Conservation (phyloP, 2,888 invertebrate species). For the Trachelus tabidus region DNA sequence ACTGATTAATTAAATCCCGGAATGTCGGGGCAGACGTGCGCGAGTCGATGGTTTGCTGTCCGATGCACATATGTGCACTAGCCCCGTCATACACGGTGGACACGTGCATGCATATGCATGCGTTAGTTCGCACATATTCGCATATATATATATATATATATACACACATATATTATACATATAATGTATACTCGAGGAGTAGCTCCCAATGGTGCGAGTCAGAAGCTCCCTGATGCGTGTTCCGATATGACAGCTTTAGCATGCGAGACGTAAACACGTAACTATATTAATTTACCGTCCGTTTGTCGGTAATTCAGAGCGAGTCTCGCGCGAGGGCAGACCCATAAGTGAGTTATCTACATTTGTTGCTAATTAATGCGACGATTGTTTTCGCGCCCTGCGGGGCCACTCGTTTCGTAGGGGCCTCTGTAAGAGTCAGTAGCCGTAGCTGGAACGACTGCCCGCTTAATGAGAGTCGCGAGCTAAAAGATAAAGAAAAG, state of each 20-base stretch:
- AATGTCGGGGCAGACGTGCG: constrained; percentile 36
- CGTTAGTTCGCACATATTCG: constrained; percentile 16
- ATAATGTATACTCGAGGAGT: background rate
- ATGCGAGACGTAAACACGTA: background rate
- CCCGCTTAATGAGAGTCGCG: background rate
- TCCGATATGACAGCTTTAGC: background rate
- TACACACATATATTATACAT: background rate
- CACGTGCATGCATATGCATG: constrained; percentile 27
- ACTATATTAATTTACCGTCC: background rate
- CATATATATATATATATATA: background rate
- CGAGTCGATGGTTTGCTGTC: constrained; percentile 7
- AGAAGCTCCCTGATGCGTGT: background rate
- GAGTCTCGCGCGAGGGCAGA: background rate
- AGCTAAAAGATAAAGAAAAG: background rate
- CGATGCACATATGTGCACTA: constrained; percentile 1
- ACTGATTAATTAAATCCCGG: constrained; percentile 59
- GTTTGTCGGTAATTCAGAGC: background rate
- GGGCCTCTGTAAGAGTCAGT: background rate
- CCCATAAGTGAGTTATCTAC: background rate
- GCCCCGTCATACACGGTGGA: constrained; percentile 6
- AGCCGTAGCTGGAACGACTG: background rate
- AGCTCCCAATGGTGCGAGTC: background rate
- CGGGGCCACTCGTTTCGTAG: background rate
- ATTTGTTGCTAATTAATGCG: background rate
- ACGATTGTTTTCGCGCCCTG: background rate